phyloP scores from a whole-genome alignment of 2,797 vertebrate species.

The Chrosomus eos region DNA sequence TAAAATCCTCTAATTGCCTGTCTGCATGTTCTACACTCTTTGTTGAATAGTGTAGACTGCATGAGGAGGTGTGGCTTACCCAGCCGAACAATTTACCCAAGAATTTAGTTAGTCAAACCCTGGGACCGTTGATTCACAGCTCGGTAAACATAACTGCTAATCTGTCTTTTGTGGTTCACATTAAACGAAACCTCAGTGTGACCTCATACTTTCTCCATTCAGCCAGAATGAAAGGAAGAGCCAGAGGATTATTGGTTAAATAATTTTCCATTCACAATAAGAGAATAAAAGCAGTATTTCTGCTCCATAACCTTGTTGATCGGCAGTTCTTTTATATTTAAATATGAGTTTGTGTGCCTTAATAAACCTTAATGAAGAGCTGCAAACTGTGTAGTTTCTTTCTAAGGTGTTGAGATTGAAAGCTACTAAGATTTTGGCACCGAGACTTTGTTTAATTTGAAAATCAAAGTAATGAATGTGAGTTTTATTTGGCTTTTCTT shows the following conservation, averaged over 20 bases:
- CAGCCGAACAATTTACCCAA: constrained; percentile 15
- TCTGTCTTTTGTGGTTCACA: constrained; percentile 54
- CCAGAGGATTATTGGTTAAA: neutral
- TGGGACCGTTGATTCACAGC: constrained; percentile 30
- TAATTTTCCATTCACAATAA: constrained; percentile 21
- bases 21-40: constrained; percentile 2
- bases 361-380: neutral
- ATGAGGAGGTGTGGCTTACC: constrained; percentile 3
- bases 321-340: constrained; percentile 10
- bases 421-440: neutral
- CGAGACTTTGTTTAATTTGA: neutral
- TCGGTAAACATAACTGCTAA: constrained; percentile 46
- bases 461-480: neutral
- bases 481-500: neutral
- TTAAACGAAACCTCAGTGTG: constrained; percentile 32
- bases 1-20: constrained; percentile 15
- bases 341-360: neutral
- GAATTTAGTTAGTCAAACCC: constrained; percentile 42
- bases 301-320: constrained; percentile 8
- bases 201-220: constrained; percentile 52
- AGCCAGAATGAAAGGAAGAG: constrained; percentile 60
- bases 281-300: neutral
- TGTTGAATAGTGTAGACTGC: neutral
- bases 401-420: neutral
- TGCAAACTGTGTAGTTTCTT: neutral